These are phyloP conservation scores for Neomonachus schauinslandi DNA, from an alignment of 2,113 vertebrate species.

Conservation along the genomic window DNA sequence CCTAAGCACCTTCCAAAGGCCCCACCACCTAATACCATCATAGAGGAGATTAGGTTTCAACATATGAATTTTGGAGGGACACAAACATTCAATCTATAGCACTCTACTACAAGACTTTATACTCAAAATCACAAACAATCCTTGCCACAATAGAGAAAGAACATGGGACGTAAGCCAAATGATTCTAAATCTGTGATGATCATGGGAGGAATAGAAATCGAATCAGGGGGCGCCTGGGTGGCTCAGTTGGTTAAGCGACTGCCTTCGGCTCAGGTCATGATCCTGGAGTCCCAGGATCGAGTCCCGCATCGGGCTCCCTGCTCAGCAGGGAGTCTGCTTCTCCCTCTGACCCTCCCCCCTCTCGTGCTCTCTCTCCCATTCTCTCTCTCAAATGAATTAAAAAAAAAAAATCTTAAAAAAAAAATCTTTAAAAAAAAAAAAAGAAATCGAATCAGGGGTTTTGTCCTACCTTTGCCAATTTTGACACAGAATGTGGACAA, in stretches of 20 bases:
- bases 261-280: no score
- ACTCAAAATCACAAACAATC: not conserved
- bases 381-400: no score
- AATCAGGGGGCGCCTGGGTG: no score
- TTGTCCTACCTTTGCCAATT: constrained; percentile 21
- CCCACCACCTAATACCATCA: not conserved
- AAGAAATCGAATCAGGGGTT: not conserved
- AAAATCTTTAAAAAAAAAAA: no score
- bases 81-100: not conserved
- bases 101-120: not conserved
- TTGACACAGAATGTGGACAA: constrained; percentile 13
- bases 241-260: no score
- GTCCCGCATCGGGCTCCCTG: no score
- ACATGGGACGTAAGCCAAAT: not conserved
- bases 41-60: not conserved
- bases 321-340: no score
- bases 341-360: no score
- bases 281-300: no score
- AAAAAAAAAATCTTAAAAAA: no score
- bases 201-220: not conserved
- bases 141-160: not conserved
- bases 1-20: not conserved
- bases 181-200: not conserved
- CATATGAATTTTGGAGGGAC: not conserved
- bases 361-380: no score